Conservation (phyloP, 1,140 invertebrate genomes). For the Cecropterus lyciades region DNA sequence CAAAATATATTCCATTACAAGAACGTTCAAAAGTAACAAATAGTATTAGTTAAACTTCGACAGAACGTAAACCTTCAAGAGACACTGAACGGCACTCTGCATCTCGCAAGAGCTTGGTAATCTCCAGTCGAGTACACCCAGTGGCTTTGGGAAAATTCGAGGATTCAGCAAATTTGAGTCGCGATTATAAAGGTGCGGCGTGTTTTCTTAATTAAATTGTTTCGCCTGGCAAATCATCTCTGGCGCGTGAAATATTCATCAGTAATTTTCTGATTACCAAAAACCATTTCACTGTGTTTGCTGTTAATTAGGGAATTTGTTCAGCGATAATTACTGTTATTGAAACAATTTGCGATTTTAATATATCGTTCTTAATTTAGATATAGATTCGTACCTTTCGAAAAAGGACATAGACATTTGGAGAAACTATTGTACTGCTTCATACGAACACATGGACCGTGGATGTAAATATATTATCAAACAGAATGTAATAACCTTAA, state of each 20-base stretch:
- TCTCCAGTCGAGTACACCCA: slow-evolving; percentile 1
- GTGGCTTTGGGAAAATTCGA: slow-evolving; percentile 6
- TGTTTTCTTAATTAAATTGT: slow-evolving; percentile 40
- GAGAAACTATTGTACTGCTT: no score
- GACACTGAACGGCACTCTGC: background rate
- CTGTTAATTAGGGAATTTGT: background rate
- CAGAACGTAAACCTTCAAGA: background rate
- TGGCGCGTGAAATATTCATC: slow-evolving; percentile 1
- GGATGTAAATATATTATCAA: no score
- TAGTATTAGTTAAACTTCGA: background rate
- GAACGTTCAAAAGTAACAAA: background rate
- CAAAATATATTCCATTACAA: no score
- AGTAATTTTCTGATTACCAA: slow-evolving; percentile 5
- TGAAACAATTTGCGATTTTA: background rate
- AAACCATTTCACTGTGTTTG: background rate
- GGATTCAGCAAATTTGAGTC: slow-evolving; percentile 18
- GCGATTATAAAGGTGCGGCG: slow-evolving; percentile 28
- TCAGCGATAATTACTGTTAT: background rate
- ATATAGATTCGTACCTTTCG: no score
- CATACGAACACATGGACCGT: no score
- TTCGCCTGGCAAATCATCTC: slow-evolving; percentile 25
- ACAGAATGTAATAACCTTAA: no score
- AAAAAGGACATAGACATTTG: no score
- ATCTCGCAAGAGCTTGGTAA: slow-evolving; percentile 13
- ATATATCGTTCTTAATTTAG: no score